A percentile compares a stretch with the other conserved stretches of the same genome.
These are phyloP conservation scores for Aurelia sp. DNA, from an alignment of 30 jellyfish, hydroid and myxozoan species.

Conservation along the genomic window DNA sequence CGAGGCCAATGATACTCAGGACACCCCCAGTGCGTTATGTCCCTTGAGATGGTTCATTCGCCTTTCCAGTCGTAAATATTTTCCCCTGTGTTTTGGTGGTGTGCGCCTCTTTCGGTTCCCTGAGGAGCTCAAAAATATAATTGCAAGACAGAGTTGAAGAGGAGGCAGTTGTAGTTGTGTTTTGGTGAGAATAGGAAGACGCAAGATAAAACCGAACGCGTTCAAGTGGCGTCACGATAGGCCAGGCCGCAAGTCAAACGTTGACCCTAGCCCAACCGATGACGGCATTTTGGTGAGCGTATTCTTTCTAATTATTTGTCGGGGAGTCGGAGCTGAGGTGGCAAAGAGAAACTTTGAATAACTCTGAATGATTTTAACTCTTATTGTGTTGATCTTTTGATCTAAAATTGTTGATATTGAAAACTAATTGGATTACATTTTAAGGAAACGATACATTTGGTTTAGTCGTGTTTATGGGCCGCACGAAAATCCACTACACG, in stretches of 20 bases:
- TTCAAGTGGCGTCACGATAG: neutral
- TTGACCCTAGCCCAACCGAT: neutral
- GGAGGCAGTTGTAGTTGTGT: neutral
- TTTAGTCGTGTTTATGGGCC: conserved; percentile 2
- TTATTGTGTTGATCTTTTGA: neutral
- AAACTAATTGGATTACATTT: neutral
- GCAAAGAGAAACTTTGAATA: too few relatives aligned
- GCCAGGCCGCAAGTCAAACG: neutral
- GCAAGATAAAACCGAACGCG: neutral
- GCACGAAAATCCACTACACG: neutral
- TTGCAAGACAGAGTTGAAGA: too few relatives aligned
- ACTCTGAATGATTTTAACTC: neutral
- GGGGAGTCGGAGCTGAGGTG: neutral
- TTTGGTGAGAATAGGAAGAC: neutral
- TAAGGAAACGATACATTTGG: too few relatives aligned
- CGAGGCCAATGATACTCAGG: too few relatives aligned
- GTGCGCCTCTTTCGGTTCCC: neutral
- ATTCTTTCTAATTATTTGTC: neutral
- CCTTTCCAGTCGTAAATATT: too few relatives aligned
- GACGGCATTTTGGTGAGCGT: conserved; percentile 5
- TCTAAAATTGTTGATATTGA: neutral
- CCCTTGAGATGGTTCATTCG: too few relatives aligned
- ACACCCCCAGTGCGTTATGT: too few relatives aligned
- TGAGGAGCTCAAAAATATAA: neutral
- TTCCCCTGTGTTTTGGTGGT: too few relatives aligned